These are phyloP conservation scores for Drosophila dives DNA, from an alignment of 2,888 invertebrate species.

Conservation along the genomic window DNA sequence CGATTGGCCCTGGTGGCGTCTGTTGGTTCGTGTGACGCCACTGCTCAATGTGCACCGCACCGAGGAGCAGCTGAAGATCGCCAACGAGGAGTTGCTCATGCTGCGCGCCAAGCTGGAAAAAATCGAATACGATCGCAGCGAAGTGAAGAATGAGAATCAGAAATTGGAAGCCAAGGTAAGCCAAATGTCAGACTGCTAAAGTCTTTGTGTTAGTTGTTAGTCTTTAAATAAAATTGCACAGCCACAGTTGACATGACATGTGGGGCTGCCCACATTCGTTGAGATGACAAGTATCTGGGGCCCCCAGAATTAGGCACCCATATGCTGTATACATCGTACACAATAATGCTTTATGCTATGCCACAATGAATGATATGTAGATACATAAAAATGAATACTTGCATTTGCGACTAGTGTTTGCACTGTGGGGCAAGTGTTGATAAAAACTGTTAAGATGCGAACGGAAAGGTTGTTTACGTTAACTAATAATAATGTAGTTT, in stretches of 20 bases:
- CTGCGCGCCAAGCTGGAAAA: slow-evolving; percentile 93
- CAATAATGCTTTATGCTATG: slow-evolving; percentile 15
- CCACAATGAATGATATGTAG: slow-evolving; percentile 17
- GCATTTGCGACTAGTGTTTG: not conserved
- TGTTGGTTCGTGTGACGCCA: slow-evolving; percentile 96
- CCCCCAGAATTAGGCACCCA: slow-evolving; percentile 45
- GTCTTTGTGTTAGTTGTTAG: slow-evolving; percentile 12
- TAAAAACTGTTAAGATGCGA: not conserved
- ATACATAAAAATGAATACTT: not conserved
- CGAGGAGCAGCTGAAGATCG: slow-evolving; percentile 93
- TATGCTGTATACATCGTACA: slow-evolving; percentile 18
- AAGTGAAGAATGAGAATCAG: slow-evolving; percentile 94
- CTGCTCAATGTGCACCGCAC: slow-evolving; percentile 96
- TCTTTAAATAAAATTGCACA: slow-evolving; percentile 52
- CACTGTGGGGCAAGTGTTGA: slow-evolving; percentile 7
- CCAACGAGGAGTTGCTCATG: slow-evolving; percentile 94
- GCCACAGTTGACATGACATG: slow-evolving; percentile 32
- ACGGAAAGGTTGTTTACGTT: not conserved
- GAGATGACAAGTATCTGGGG: slow-evolving; percentile 57
- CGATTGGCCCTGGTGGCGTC: slow-evolving; percentile 99
- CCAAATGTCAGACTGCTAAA: not conserved
- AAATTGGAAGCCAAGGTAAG: slow-evolving; percentile 96
- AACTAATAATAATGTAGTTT: not conserved
- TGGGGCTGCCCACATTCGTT: slow-evolving; percentile 39
- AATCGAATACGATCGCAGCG: slow-evolving; percentile 93